Evolutionary conservation across 2,888 invertebrate genomes (phyloP).

Genomic region (Cantharis rufa): DNA sequence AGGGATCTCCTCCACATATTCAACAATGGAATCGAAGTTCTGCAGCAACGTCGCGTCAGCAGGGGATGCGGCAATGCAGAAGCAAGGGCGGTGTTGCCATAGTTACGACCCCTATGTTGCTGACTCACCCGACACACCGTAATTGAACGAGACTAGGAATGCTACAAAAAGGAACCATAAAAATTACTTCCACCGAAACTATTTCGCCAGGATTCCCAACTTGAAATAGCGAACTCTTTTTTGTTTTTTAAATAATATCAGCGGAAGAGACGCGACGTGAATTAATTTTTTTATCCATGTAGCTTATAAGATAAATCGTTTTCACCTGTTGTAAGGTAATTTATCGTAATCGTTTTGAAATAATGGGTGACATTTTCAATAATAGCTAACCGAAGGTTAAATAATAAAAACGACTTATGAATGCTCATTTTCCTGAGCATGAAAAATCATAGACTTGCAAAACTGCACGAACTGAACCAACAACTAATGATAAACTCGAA

Average conservation of each 20-base stretch:
- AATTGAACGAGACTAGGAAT: constrained; percentile 36
- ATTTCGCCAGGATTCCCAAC: constrained; percentile 9
- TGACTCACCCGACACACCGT: constrained; percentile 35
- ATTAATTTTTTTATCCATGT: background rate
- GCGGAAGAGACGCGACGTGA: background rate
- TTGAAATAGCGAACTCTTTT: background rate
- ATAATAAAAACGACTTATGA: background rate
- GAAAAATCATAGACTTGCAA: background rate
- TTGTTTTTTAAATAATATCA: background rate
- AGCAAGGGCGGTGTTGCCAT: constrained; percentile 35
- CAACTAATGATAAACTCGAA: background rate
- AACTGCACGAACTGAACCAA: background rate
- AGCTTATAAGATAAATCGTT: background rate
- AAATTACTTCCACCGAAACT: constrained; percentile 28
- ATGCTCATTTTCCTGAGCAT: background rate
- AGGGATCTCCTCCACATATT: constrained; percentile 10
- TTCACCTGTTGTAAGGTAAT: background rate
- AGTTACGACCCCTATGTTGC: constrained; percentile 32
- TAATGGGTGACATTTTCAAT: background rate
- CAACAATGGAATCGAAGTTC: constrained; percentile 22
- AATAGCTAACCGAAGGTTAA: background rate
- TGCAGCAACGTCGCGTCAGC: constrained; percentile 27
- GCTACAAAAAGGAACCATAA: constrained; percentile 19
- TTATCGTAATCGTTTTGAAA: background rate
- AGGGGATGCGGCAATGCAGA: constrained; percentile 25